Evolutionary conservation across 2,888 invertebrate species (phyloP).

Genomic region (Portevinia maculata): DNA sequence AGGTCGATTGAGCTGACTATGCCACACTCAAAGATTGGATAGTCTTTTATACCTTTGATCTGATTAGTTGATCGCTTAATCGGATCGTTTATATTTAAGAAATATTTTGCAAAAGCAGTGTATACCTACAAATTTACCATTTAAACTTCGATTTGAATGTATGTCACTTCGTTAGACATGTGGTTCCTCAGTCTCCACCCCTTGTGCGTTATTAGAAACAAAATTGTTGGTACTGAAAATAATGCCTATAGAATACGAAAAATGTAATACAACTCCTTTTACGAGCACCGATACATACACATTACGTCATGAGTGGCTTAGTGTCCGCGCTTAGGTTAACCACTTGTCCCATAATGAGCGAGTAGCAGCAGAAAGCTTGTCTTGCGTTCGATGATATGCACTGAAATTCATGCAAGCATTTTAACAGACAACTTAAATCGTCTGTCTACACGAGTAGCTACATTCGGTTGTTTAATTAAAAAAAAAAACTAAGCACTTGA

Average conservation of each 20-base stretch:
- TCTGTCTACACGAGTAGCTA: slow-evolving; percentile 27
- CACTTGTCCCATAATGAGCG: slow-evolving; percentile 57
- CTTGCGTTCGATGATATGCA: slow-evolving; percentile 31
- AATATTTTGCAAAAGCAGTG: slow-evolving; percentile 7
- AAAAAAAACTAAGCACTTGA: background rate
- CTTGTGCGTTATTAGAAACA: slow-evolving; percentile 49
- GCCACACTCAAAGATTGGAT: slow-evolving; percentile 20
- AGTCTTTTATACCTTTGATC: slow-evolving; percentile 64
- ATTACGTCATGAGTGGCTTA: slow-evolving; percentile 43
- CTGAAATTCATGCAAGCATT: slow-evolving; percentile 9
- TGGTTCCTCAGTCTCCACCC: slow-evolving; percentile 29
- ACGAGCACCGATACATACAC: slow-evolving; percentile 55
- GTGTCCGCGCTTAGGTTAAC: slow-evolving; percentile 49
- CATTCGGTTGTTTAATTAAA: slow-evolving; percentile 46
- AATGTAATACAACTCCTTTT: slow-evolving; percentile 62
- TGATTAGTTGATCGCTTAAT: slow-evolving; percentile 23
- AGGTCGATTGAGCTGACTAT: slow-evolving; percentile 54
- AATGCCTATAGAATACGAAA: slow-evolving; percentile 36
- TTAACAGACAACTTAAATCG: slow-evolving; percentile 13
- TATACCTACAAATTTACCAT: slow-evolving; percentile 13
- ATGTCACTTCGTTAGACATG: slow-evolving; percentile 32
- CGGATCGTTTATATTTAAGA: slow-evolving; percentile 2
- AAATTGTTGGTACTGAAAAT: slow-evolving; percentile 28
- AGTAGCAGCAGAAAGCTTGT: slow-evolving; percentile 47
- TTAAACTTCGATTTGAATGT: slow-evolving; percentile 33